Base-by-base conservation (phyloP, 2,888 invertebrate species). In the Cabera pusaria region DNA sequence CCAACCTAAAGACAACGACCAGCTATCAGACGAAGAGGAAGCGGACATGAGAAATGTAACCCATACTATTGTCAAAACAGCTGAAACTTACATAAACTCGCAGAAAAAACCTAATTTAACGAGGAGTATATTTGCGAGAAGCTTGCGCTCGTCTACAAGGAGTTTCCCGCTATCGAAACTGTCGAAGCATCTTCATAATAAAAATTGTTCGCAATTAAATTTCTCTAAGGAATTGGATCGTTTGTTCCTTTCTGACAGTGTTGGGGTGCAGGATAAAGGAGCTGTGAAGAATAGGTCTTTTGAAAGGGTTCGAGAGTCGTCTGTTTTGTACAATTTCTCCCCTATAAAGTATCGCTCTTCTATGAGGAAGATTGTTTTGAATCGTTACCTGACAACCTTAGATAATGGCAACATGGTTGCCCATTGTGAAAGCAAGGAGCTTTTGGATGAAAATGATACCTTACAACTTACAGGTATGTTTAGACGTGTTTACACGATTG, bases 381-480 rank as follows among this genome's bases (percentile, higher is more conserved):
- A 59, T 28, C 69, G 63, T 46, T 69, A 72, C 17, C 60, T 62
- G 12, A 50, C 65, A 8, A 49, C 56, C 1, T 48, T 52, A 5
- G 56, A 49, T 12, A 55, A 48, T 11, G 54, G 59, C 7, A 50
- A 55, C 3, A 45, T 45, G 18, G 44, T 43, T 27, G 37, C 41
- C n/a, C 43, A 46, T 40, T 35, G 22, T 4, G 54, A 52, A 11
- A 64, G 52, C 33, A 69, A 58, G n/a, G 66, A 56, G 32, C 34
- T 72, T 2, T 59, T 79, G 43, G 78, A 84, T 56, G 79, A 74
- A 14, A 63, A 68, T 1, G 74, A 69, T 6, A 80, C 72, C 52
- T 61, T 87, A 31, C 86, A 87, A 56, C 79, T 88, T 40, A 81
- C 86, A 59, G 85, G 87, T 86, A 59, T 34, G 41, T 44, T 11